Base-by-base conservation (phyloP, 2,888 invertebrate species). In the Nipponacmea schrenckii region DNA sequence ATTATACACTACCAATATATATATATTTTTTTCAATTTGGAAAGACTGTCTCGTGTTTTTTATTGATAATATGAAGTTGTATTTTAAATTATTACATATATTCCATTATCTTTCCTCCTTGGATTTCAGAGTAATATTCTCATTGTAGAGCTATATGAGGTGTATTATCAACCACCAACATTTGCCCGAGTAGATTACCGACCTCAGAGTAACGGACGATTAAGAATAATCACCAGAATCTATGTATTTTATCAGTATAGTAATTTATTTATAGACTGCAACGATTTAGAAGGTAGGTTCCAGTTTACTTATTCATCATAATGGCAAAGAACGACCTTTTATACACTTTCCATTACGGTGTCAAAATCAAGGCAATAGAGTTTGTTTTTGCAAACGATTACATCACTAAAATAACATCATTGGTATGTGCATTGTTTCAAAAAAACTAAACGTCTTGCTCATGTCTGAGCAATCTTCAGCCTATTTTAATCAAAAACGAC, bases 201-300 rank as follows among this genome's bases (percentile, higher is more conserved):
- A 26, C 31, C 62, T 20, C 17, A 65, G 39, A 68, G 48, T 15
- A 17, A 15, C 15, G 68, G 69, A 20, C 10, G 45, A 14, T 44
- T 65, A 5, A 20, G 24, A 17, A 63, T 62, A 50, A 48, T 62
- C 7, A 67, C 69, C 31, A 64, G 64, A 27, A 71, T 83, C 0
- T 75, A 81, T 8, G 70, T 85, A 12, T 85, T 79, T 69, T 64
- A 77, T 17, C 83, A 85, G 67, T 84, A 85, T 73, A 84, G 83
- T 2, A 85, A 85, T 69, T 73, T 84, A 39, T 85, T 84, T 68
- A 68, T 83, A 56, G 83, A 85, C 44, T 85, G 85, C 74, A 84
- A 85, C 72, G 80, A 79, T 63, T 72, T 85, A 63, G 85, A 84
- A 80, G 81, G 85, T 85, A 81, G 64, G 74, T 1, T 31, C 7